Evolutionary conservation across 1,140 invertebrate species (phyloP).

Genomic region (Drosophila arizonae): DNA sequence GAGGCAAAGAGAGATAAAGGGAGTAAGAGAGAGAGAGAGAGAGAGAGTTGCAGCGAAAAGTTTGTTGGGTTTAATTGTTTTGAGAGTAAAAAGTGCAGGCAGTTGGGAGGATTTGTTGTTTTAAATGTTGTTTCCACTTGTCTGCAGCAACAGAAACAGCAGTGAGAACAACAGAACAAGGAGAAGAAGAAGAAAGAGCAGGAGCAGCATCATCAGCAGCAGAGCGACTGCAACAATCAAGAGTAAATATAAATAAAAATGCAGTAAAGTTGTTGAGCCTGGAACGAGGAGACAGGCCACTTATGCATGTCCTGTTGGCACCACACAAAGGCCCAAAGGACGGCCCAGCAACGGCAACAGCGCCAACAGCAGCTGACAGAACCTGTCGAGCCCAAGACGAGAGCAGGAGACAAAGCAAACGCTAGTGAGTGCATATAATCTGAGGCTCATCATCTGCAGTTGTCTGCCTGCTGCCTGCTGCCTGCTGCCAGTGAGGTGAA

Average conservation of each 20-base stretch:
- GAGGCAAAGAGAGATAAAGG: background rate
- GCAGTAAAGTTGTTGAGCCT: slow-evolving; percentile 47
- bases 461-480: background rate
- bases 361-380: slow-evolving; percentile 27
- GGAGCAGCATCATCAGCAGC: slow-evolving; percentile 16
- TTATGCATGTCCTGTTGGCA: slow-evolving; percentile 70
- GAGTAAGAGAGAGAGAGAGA: slow-evolving; percentile 1
- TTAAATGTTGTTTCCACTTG: slow-evolving; percentile 54
- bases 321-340: slow-evolving; percentile 48
- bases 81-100: slow-evolving; percentile 50
- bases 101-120: slow-evolving; percentile 26
- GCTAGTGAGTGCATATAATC: slow-evolving; percentile 67
- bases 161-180: slow-evolving; percentile 11
- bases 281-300: slow-evolving; percentile 56
- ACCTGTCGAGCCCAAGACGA: slow-evolving; percentile 43
- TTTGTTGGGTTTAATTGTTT: slow-evolving; percentile 66
- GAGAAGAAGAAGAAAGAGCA: background rate
- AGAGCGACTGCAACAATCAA: slow-evolving; percentile 68
- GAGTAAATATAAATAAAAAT: slow-evolving; percentile 77
- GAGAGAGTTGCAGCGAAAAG: slow-evolving; percentile 8
- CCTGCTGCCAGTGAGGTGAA: background rate
- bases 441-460: slow-evolving; percentile 67
- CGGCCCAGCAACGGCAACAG: slow-evolving; percentile 3
- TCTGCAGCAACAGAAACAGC: slow-evolving; percentile 39
- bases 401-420: slow-evolving; percentile 58